Evolutionary conservation across 2,888 invertebrate genomes (phyloP).

Genomic region (Theodoxus fluviatilis): DNA sequence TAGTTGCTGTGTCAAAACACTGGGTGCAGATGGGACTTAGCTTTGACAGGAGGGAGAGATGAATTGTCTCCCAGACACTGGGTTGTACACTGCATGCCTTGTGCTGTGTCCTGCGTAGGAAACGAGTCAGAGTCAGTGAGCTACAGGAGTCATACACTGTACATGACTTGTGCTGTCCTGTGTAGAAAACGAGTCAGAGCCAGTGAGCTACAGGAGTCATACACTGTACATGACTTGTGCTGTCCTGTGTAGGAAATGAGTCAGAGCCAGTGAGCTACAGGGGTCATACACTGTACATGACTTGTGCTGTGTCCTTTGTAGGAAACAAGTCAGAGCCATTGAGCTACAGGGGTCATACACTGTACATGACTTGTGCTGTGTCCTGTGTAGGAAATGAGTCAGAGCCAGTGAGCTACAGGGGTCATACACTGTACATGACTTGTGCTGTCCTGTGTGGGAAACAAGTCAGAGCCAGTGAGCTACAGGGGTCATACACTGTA

Average conservation of each 20-base stretch:
- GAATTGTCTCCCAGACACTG: too few relatives aligned
- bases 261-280: background rate
- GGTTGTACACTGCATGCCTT: background rate
- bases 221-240: background rate
- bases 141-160: background rate
- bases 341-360: conserved; percentile 20
- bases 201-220: too few relatives aligned
- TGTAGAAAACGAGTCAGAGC: too few relatives aligned
- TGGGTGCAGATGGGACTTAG: too few relatives aligned
- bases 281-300: background rate
- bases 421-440: background rate
- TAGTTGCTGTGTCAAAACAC: too few relatives aligned
- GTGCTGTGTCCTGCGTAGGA: too few relatives aligned
- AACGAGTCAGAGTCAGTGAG: background rate
- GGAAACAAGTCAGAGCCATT: conserved; percentile 38
- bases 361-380: conserved; percentile 23
- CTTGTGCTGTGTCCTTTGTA: conserved; percentile 22
- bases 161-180: too few relatives aligned
- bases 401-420: background rate
- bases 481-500: background rate
- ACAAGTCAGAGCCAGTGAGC: too few relatives aligned
- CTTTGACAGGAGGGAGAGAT: too few relatives aligned
- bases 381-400: too few relatives aligned
- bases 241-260: too few relatives aligned
- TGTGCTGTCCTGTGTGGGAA: too few relatives aligned